Percentiles rank a stretch among this genome's conserved stretches.
Conservation (phyloP, 2,113 vertebrate species). For the Noturus placidus region DNA sequence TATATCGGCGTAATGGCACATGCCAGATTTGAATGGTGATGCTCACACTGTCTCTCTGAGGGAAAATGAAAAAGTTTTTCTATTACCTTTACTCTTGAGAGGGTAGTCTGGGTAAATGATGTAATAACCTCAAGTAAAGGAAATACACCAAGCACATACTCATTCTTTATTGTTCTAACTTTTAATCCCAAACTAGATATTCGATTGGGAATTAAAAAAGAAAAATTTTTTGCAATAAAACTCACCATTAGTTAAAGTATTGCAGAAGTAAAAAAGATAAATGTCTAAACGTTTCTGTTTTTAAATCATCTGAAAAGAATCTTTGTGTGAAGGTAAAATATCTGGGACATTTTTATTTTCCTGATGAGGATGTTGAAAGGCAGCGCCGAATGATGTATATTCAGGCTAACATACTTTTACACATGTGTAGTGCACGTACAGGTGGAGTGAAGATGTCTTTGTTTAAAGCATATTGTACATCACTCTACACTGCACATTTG, state of each 20-base stretch:
- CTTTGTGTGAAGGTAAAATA: too few species aligned
- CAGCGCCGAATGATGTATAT: too few species aligned
- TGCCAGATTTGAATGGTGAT: slow-evolving; percentile 41
- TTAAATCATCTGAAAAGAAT: too few species aligned
- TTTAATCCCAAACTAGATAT: background rate
- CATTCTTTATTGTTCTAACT: background rate
- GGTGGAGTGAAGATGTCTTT: too few species aligned
- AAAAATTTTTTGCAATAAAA: background rate
- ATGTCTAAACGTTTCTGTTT: too few species aligned
- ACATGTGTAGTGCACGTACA: too few species aligned
- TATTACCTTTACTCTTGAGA: background rate
- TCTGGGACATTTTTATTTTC: too few species aligned
- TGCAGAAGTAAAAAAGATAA: too few species aligned
- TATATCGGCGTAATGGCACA: slow-evolving; percentile 19
- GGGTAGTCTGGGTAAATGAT: background rate
- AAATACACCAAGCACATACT: background rate
- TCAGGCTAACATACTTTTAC: too few species aligned
- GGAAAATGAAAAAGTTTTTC: background rate
- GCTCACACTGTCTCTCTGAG: background rate
- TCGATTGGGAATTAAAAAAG: background rate
- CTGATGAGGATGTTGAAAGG: too few species aligned
- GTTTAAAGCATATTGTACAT: too few species aligned
- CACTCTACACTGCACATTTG: too few species aligned
- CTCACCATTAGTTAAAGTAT: background rate
- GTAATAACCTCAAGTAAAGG: background rate